These are phyloP conservation scores for Cololabis saira DNA, from an alignment of 2,113 vertebrate genomes.

Conservation along the genomic window DNA sequence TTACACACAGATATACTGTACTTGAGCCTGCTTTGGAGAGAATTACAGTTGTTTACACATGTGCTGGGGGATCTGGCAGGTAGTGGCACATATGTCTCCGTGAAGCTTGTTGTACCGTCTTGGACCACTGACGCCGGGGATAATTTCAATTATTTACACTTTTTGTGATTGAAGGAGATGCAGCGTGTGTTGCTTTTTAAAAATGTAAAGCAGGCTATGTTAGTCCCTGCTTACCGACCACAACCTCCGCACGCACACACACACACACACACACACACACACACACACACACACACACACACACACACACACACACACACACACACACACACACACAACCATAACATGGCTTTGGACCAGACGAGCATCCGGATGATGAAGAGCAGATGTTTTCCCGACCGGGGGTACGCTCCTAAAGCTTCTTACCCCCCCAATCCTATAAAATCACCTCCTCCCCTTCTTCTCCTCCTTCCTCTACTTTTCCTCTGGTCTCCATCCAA, in stretches of 20 bases:
- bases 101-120: constrained; percentile 50
- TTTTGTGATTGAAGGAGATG: constrained; percentile 52
- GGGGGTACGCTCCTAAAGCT: constrained; percentile 51
- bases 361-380: constrained; percentile 49
- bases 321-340: constrained; percentile 31
- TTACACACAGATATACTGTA: constrained; percentile 53
- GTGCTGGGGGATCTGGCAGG: constrained; percentile 40
- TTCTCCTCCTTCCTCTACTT: constrained; percentile 12
- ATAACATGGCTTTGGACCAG: constrained; percentile 40
- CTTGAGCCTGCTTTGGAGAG: constrained; percentile 55
- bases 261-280: constrained; percentile 9
- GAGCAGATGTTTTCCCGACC: constrained; percentile 70
- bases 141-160: constrained; percentile 77
- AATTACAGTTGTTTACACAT: constrained; percentile 73
- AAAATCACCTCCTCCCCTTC: constrained; percentile 18
- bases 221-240: constrained; percentile 41
- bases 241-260: constrained; percentile 25
- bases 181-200: constrained; percentile 72
- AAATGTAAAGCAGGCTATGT: constrained; percentile 74
- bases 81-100: constrained; percentile 36
- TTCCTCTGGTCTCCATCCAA: constrained; percentile 53
- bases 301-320: constrained; percentile 35
- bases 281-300: constrained; percentile 24
- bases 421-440: constrained; percentile 40
- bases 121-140: constrained; percentile 59